These are phyloP conservation scores for Xylota segnis DNA, from an alignment of 2,888 invertebrate genomes.

Conservation along the genomic window DNA sequence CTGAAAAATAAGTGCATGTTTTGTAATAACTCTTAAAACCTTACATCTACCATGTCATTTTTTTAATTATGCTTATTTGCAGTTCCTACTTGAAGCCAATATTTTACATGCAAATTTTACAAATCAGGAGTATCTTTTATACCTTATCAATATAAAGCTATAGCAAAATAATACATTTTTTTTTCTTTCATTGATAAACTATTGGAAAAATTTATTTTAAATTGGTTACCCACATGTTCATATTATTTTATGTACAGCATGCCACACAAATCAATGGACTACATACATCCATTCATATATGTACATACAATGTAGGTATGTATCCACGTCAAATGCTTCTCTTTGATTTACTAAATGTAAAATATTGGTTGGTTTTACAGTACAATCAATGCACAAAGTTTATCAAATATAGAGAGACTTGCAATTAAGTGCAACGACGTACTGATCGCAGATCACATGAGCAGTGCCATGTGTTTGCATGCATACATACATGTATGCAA, in stretches of 20 bases:
- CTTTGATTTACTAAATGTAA: slow-evolving; percentile 38
- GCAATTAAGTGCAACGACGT: slow-evolving; percentile 62
- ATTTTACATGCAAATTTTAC: too few species aligned
- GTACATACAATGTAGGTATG: too few species aligned
- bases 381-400: slow-evolving; percentile 48
- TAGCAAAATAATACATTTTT: not conserved
- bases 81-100: too few species aligned
- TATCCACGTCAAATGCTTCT: slow-evolving; percentile 15
- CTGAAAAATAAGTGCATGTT: too few species aligned
- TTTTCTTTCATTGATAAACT: not conserved
- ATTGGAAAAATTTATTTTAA: slow-evolving; percentile 46
- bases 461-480: not conserved
- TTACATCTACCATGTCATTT: too few species aligned
- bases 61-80: too few species aligned
- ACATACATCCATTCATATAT: not conserved
- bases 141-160: not conserved
- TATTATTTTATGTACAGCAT: slow-evolving; percentile 35
- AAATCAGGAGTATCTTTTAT: not conserved
- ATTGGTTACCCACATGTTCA: slow-evolving; percentile 9
- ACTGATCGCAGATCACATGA: slow-evolving; percentile 16
- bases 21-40: too few species aligned
- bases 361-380: slow-evolving; percentile 17
- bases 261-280: slow-evolving; percentile 33
- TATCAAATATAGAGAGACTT: slow-evolving; percentile 41
- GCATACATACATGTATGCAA: not conserved